Conservation (phyloP, 2,888 invertebrate genomes). For the Ichneumon xanthorius region DNA sequence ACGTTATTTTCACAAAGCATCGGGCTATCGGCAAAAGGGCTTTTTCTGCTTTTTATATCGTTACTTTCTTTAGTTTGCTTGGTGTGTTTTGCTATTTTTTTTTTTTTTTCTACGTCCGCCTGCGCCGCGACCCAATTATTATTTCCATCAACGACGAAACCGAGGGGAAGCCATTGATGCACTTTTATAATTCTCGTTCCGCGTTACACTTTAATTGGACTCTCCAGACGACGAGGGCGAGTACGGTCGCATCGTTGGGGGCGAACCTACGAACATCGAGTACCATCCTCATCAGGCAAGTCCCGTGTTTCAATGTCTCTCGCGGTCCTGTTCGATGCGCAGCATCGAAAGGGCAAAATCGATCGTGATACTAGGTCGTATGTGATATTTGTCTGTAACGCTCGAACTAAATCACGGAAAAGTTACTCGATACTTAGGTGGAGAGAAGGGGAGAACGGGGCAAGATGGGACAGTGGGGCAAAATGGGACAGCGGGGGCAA, state of each 20-base stretch:
- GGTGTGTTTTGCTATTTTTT: not conserved
- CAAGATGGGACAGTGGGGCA: too few species aligned
- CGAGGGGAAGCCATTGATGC: slow-evolving; percentile 30
- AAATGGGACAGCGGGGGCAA: too few species aligned
- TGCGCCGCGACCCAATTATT: slow-evolving; percentile 23
- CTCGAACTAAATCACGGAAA: not conserved
- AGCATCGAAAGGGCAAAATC: not conserved
- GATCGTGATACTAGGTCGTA: not conserved
- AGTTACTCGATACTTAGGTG: not conserved
- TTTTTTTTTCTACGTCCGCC: not conserved
- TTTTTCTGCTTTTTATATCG: not conserved
- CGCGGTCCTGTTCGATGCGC: not conserved
- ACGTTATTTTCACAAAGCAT: slow-evolving; percentile 8
- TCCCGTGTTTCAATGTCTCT: slow-evolving; percentile 20
- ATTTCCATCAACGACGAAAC: slow-evolving; percentile 36
- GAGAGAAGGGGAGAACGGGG: too few species aligned
- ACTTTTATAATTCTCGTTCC: slow-evolving; percentile 44
- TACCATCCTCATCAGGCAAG: slow-evolving; percentile 82
- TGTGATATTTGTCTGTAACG: not conserved
- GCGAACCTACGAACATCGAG: slow-evolving; percentile 78
- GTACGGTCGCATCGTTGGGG: slow-evolving; percentile 81
- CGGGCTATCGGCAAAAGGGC: not conserved
- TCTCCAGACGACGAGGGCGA: slow-evolving; percentile 50
- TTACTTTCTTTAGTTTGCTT: slow-evolving; percentile 3
- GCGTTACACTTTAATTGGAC: slow-evolving; percentile 59